Evolutionary conservation across 2,888 invertebrate genomes (phyloP), one percentile per base, ranked within the genome.

Genomic region (Argynnis bischoffii): DNA sequence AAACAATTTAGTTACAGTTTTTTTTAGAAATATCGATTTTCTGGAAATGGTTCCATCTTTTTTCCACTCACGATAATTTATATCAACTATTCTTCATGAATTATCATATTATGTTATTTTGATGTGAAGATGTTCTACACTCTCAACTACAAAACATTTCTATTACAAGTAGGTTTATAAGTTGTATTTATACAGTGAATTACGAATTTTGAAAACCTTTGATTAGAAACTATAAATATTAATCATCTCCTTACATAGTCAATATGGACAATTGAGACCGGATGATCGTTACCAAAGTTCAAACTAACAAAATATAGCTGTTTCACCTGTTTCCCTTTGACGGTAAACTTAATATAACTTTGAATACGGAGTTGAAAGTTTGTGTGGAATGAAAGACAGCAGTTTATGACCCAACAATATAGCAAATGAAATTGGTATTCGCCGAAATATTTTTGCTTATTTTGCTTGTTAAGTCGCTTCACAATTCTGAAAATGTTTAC

Each of bases 271-370:
- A 64, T 66, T 59, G 63, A 53, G 26, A 26, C 21, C 50, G 57
- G 64, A 63, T 50, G 70, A 65, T 64, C 57, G 54, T 60, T 55
- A 69, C 66, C 66, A 60, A 72, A 72, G 64, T 76, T 77, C 79
- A 76, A 65, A 65, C 65, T 65, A 70, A 50, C 48, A 60, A 69
- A 71, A 71, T 71, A 69, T 66, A 51, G 63, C 55, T 41, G 51
- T 67, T 57, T 54, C 57, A 73, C 69, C 74, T 74, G 73, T 56
- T 77, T 78, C 64, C 66, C 65, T 77, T 79, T 78, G 77, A 77
- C 76, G 70, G 78, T 69, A 77, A 86, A 86, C 78, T 86, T 83
- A 84, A 85, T 87, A 84, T 82, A 89, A 88, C 82, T 88, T 87
- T 81, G 79, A 83, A 81, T 83, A 82, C 84, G 81, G 80, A 80